Conservation (phyloP, 1,140 invertebrate genomes). For the Papilio dardanus region DNA sequence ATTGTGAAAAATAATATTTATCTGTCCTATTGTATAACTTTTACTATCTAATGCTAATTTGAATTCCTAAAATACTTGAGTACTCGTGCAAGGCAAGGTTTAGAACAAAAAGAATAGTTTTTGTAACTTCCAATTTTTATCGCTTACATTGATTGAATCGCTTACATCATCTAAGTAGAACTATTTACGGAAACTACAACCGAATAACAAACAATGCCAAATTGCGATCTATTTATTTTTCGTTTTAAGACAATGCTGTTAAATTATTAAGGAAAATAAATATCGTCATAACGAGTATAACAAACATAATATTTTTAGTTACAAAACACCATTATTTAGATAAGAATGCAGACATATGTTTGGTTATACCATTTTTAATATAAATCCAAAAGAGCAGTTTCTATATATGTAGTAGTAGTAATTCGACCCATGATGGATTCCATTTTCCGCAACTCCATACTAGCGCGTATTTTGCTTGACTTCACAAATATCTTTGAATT, state of each 20-base stretch:
- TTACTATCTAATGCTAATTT: not conserved
- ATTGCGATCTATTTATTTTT: constrained; percentile 7
- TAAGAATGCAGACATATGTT: not conserved
- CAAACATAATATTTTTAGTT: not conserved
- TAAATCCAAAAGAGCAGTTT: not conserved
- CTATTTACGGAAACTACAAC: not conserved
- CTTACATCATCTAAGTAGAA: not conserved
- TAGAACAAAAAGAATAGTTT: not conserved
- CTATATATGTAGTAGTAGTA: too few species aligned
- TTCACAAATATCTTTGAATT: too few species aligned
- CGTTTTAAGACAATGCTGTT: not conserved
- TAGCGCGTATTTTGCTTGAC: too few species aligned
- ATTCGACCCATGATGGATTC: too few species aligned
- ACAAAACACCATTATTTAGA: not conserved
- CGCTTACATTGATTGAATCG: not conserved
- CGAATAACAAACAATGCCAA: not conserved
- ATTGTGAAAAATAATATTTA: too few species aligned
- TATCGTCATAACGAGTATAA: not conserved
- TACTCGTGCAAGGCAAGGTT: not conserved
- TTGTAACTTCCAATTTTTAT: constrained; percentile 2
- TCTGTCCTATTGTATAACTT: too few species aligned
- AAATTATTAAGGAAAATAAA: not conserved
- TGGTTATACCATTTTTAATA: not conserved
- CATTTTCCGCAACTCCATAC: too few species aligned
- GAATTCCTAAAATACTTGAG: not conserved